Base-by-base conservation (phyloP, 2,888 invertebrate genomes). In the Noctua janthe region DNA sequence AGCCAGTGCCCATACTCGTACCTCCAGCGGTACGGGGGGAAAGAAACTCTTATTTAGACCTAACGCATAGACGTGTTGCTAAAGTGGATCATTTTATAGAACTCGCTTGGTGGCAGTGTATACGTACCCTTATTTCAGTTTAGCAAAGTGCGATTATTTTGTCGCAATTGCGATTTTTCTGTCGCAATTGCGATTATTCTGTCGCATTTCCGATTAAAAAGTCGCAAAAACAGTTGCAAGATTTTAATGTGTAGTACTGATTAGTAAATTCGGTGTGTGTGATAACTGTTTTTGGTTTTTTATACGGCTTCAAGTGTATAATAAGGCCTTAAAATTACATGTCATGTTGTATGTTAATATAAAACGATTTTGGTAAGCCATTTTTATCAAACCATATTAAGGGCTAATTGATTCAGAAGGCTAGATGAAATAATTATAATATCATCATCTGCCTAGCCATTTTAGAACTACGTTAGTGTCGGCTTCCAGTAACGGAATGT, bases 41-140 rank as follows among this genome's bases (percentile, higher is more conserved):
- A 94, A 94, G 97, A 97, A 94, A 97, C 97, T 95, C 96, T 97
- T 88, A 97, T 89, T 71, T 89, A 89, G 86, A 64, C 69, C 64
- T 96, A 92, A 96, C 95, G 91, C 92, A 87, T 88, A 90, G 88
- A 90, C 90, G 91, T 92, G 91, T 92, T 85, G 81, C 84, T 87
- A 89, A 90, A 90, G 91, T 91, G 92, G 91, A 90, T 89, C 79
- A 82, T 88, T 90, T 91, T 83, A 85, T 90, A 88, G 84, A 83
- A 90, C 74, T 91, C 92, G 94, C 94, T 94, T 94, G 92, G 91
- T 93, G 94, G 91, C 92, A 93, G 94, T 95, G 94, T 94, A 93
- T 93, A 94, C 94, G 94, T 94, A 93, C 92, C 89, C 85, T 83
- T 75, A 78, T 83, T 85, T 88, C 76, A 77, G 72, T 81, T 73